A percentile compares a stretch with the other conserved stretches of the same genome.
These are phyloP conservation scores for Drosophila kepulauana DNA, from an alignment of 1,140 invertebrate genomes.

Conservation along the genomic window DNA sequence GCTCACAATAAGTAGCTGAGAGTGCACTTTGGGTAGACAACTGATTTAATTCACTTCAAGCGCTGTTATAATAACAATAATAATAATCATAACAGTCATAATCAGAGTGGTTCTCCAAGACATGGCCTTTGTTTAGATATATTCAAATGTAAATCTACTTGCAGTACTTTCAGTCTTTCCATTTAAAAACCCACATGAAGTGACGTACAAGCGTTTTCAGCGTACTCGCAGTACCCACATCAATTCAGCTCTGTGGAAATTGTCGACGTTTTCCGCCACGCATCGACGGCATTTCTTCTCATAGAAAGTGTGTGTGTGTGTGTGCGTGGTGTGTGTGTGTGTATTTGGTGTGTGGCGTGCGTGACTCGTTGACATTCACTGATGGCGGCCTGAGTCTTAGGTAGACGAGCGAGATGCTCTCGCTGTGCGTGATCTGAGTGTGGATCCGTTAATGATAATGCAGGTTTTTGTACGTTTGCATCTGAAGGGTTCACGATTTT, in stretches of 20 bases:
- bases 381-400: conserved; percentile 55
- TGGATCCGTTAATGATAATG: conserved; percentile 59
- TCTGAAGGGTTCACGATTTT: conserved; percentile 57
- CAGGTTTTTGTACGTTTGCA: conserved; percentile 36
- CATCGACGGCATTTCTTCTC: conserved; percentile 40
- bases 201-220: conserved; percentile 17
- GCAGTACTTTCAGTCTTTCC: conserved; percentile 1
- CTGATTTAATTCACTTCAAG: conserved; percentile 32
- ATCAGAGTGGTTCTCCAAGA: conserved; percentile 22
- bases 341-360: conserved; percentile 49
- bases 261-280: conserved; percentile 39
- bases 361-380: conserved; percentile 55
- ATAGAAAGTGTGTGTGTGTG: conserved; percentile 42
- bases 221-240: conserved; percentile 38
- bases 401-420: conserved; percentile 47
- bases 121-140: conserved; percentile 26
- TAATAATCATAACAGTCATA: conserved; percentile 18
- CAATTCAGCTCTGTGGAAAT: conserved; percentile 40
- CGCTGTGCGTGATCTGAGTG: conserved; percentile 56
- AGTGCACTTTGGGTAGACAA: neutral
- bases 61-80: conserved; percentile 4
- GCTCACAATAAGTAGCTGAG: conserved; percentile 12
- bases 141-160: conserved; percentile 11
- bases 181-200: conserved; percentile 37
- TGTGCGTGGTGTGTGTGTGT: conserved; percentile 11